phyloP scores from a whole-genome alignment of 2,113 vertebrate species.

The Atrichornis clamosus region DNA sequence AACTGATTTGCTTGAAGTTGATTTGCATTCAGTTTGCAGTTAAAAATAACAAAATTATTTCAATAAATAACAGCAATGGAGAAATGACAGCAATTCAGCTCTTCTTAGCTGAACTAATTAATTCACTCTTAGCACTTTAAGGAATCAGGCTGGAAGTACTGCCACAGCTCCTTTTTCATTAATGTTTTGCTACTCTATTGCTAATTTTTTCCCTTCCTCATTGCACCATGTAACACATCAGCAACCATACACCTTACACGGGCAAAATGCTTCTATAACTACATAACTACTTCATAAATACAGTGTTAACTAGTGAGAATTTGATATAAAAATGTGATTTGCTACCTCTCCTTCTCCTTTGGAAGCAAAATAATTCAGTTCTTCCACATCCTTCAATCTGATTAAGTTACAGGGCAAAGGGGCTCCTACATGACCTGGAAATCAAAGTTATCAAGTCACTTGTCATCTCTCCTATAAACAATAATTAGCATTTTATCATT shows the following conservation, averaged over 20 bases:
- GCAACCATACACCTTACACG: not conserved
- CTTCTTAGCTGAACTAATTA: not conserved
- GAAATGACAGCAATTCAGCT: not conserved
- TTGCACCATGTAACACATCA: not conserved
- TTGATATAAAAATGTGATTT: not conserved
- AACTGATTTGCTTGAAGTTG: not conserved
- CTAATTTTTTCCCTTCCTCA: not conserved
- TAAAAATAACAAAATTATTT: not conserved
- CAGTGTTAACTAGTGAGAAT: not conserved
- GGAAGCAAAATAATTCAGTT: constrained; percentile 93
- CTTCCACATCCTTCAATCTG: constrained; percentile 90
- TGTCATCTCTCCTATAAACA: not conserved
- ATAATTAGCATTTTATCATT: not conserved
- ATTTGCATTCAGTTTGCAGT: not conserved
- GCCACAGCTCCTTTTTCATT: not conserved
- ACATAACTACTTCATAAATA: not conserved
- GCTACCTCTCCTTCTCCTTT: constrained; percentile 95
- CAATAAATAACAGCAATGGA: not conserved
- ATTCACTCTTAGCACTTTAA: not conserved
- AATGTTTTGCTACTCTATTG: not conserved
- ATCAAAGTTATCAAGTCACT: constrained; percentile 38
- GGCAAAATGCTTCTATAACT: not conserved
- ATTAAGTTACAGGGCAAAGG: constrained; percentile 96
- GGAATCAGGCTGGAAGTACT: not conserved
- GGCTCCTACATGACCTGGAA: constrained; percentile 92